Evolutionary conservation across 2,113 vertebrate genomes (phyloP), one percentile per base, ranked within the genome.

Genomic region (Pollimyrus isidori): DNA sequence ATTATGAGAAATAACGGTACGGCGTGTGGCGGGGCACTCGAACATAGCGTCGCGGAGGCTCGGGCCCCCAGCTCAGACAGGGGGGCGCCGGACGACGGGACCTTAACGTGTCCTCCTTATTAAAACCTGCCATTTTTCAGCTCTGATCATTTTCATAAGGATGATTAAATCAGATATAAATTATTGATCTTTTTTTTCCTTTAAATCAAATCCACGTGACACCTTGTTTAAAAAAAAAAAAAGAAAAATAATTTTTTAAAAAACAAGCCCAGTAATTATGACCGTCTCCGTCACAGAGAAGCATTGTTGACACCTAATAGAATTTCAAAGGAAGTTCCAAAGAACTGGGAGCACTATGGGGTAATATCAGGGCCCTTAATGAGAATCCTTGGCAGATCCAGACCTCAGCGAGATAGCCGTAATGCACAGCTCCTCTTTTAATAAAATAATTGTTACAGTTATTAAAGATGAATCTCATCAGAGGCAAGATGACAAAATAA

Each of bases 1-100:
- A 97, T 97, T 97, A 96, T 97, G 97, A 97, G 7, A 96, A 97
- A 95, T 96, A 96, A 97, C 96, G 97, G 97, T 97, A 97, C 96
- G 96, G 94, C 96, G 95, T 13, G 17, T 0, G 4, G 17, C 21
- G 96, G 97, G 96, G 97, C 97, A 92, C 90, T 91, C 92, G 82
- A 92, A 92, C 91, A 92, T 93, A 92, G 93, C 92, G 65, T 30
- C 23, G 46, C 45, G 58, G 23, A 49, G 86, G 23, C 10, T 4
- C 9, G 0, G 3, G 10, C 39, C 45, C 9, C 56, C 23, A n/a
- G 56, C 56, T 62, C 2, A n/a, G 56, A 3, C 23, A 9, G 6
- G 56, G 62, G 3, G 9, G n/a, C 3, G 10, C 62, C 0, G n/a
- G n/a, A 26, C 9, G 9, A 26, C 1, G 11, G 35, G 30, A 35